Base-by-base conservation (phyloP, 2,888 invertebrate species). In the Gryllus longicercus region DNA sequence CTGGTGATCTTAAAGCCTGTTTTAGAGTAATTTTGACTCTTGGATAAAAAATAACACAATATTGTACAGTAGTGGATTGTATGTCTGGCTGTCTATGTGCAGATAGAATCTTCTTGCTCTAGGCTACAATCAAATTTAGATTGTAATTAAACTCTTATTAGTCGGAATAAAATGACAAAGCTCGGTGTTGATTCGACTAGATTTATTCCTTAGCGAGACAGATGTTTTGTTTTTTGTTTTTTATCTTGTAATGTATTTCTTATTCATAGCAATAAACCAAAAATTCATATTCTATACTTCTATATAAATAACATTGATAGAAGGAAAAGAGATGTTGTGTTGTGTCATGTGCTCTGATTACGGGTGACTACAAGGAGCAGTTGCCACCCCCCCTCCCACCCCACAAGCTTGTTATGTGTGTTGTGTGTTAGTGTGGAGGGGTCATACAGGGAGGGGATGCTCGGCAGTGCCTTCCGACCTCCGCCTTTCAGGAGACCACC, bases 121-220 rank as follows among this genome's bases (percentile, higher is more conserved):
- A 81, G 81, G 79, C 74, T 79, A 77, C 51, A 76, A 80, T 76
- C 77, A 78, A 63, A n/a, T 50, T 49, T 77, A 77, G 77, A 77
- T 77, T 50, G 50, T n/a, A n/a, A 77, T 50, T 50, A 49, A 50
- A 50, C 76, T 63, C 63, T 63, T 18, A 77, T 77, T 77, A 77
- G 77, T 50, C 49, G 49, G 77, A 50, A 16, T 38, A 38, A 38
- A 50, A n/a, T n/a, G 50, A n/a, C 50, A 50, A 77, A 77, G n/a
- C 14, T 77, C 77, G 50, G 50, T 77, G 49, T 78, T 80, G n/a
- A 49, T 89, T 89, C 86, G 89, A 89, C 88, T 89, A 89, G 89
- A 89, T 89, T 89, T 89, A 88, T 88, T 89, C 88, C 88, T 88
- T 89, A 89, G 78, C 51, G 82, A 83, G 83, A 83, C 84, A 84